Base-by-base conservation (phyloP, 2,797 vertebrate genomes). In the Gadopsis bispinosus region DNA sequence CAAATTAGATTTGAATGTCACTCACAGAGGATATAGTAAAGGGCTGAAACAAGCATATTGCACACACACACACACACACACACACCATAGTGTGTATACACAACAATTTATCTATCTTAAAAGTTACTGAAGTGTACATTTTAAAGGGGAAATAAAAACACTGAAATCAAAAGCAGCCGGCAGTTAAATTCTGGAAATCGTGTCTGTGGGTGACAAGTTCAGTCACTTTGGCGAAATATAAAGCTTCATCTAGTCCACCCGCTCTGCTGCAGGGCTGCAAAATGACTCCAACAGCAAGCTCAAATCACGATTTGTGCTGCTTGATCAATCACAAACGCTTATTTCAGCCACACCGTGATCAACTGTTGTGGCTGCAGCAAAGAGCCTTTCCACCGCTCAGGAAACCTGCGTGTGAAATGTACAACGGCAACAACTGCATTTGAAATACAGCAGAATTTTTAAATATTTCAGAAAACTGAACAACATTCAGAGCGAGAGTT, bases 241-340 rank as follows among this genome's bases (percentile, higher is more conserved):
- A 53, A 33, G 48, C 47, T 43, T 17, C 51, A 20, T 74, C 41
- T 29, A 2, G 31, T 26, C 72, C 14, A 3, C 19, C 47, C 31
- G 35, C 41, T 48, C 62, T 4, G 63, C 7, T 20, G 33, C 17
- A 39, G 61, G 55, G 26, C 33, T 39, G 14, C 12, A 26, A 56
- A 48, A 72, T 68, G n/a, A 29, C 26, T n/a, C 2, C 3, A n/a
- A 55, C 9, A 37, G 58, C 47, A 3, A 73, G 53, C 63, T 70
- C 55, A 13, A 65, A 9, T 37, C 51, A 29, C 2, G 20, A 22
- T 33, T 56, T 39, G 22, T 10, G 37, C 33, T 22, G 50, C 26
- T 16, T 4, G 51, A 55, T 31, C 35, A 13, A 37, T 50, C 19
- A 22, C 22, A 17, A 2, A 17, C 33, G 2, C 51, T 58, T 22